Evolutionary conservation across 2,888 invertebrate genomes (phyloP), one percentile per base, ranked within the genome.

Genomic region (Eucriotettix oculatus): DNA sequence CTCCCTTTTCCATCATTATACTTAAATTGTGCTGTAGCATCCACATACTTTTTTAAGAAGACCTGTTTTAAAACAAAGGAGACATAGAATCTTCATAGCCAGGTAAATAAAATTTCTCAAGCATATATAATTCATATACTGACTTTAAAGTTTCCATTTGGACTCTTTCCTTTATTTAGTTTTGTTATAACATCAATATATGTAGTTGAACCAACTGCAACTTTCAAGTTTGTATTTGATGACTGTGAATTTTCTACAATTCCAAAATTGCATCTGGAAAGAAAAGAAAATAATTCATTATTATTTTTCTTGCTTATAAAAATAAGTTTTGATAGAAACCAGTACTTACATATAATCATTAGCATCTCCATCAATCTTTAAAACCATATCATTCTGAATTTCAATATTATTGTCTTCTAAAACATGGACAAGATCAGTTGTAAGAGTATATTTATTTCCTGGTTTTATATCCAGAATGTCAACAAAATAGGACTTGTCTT

Each of bases 1-100:
- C 78, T 83, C 54, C 87, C 87, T 63, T 79, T 82, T 40, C 85
- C 85, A 61, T 81, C 82, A 53, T 76, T 79, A 29, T 79, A 79
- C 12, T 78, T 79, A 66, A 82, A 82, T 65, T 85, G 79, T 9
- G 85, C 86, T 44, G 79, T 81, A 0, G 82, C 81, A 0, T 74
- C 72, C 43, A 89, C 65, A 1, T 81, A 69, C 64, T 84, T 80
- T 66, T 82, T 85, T 0, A 88, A 58, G 62, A 58, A 60, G 41
- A 59, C 58, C 62, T 62, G 59, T 56, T 54, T 55, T n/a, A 1
- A 48, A 54, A 41, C 12, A 12, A 16, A n/a, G 10, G 53, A 14
- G 10, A 14, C 16, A 53, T 53, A n/a, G 16, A 14, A 44, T 14
- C 10, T 44, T n/a, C n/a, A n/a, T n/a, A n/a, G n/a, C n/a, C n/a